Evolutionary conservation across 2,113 vertebrate genomes (phyloP).

Genomic region (Heliornis fulica): DNA sequence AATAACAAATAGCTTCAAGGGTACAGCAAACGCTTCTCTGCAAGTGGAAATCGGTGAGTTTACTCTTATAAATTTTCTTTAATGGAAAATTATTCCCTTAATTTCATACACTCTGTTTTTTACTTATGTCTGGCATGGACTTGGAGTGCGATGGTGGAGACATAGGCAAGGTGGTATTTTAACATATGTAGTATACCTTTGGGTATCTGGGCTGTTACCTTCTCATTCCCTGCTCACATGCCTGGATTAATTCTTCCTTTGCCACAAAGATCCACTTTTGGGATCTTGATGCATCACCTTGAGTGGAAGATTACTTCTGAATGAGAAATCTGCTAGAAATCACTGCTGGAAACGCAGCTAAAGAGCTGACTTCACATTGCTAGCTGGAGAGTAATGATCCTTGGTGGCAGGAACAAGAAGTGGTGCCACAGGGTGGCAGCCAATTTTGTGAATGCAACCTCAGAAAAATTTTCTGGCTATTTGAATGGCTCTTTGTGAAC

Average conservation of each 20-base stretch:
- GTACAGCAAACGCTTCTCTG: neutral
- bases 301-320: neutral
- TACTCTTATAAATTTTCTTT: neutral
- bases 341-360: neutral
- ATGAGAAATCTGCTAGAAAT: neutral
- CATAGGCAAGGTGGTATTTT: neutral
- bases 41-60: neutral
- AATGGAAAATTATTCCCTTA: conserved; percentile 1
- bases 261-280: neutral
- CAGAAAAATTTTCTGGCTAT: neutral
- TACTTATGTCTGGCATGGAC: neutral
- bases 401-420: neutral
- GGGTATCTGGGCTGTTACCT: neutral
- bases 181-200: neutral
- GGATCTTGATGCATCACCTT: neutral
- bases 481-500: neutral
- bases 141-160: neutral
- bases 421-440: neutral
- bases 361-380: neutral
- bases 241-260: neutral
- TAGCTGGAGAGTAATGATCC: neutral
- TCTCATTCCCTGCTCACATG: neutral
- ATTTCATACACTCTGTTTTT: neutral
- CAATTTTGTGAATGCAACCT: neutral
- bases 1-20: conserved; percentile 48